These are phyloP conservation scores for Crotalus horridus DNA, from an alignment of 2,113 vertebrate species.

Conservation along the genomic window DNA sequence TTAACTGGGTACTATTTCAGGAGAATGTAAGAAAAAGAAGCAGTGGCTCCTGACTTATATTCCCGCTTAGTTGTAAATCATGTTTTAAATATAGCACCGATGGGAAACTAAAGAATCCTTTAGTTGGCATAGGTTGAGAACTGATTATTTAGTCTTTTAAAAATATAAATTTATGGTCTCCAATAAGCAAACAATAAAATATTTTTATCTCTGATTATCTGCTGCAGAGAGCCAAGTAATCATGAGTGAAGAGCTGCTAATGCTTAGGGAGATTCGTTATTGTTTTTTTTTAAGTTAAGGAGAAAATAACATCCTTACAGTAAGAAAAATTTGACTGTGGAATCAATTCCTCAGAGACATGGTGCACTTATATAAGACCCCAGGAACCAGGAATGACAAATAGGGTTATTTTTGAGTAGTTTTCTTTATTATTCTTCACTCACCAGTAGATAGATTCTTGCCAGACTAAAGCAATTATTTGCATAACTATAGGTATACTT, in stretches of 20 bases:
- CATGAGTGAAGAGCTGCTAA: not conserved
- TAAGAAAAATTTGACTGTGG: not conserved
- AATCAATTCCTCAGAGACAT: not conserved
- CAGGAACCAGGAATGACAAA: not conserved
- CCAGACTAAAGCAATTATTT: not conserved
- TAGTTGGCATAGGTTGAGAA: not conserved
- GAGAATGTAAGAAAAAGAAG: not conserved
- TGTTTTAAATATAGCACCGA: not conserved
- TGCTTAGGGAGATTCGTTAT: not conserved
- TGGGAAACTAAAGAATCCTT: not conserved
- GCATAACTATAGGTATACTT: not conserved
- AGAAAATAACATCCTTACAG: not conserved
- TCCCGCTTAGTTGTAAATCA: not conserved
- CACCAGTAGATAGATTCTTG: not conserved
- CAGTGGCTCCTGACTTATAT: not conserved
- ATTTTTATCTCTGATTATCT: not conserved
- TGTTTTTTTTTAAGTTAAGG: not conserved
- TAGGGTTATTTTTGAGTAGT: not conserved
- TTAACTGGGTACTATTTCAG: not conserved
- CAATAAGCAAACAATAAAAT: not conserved
- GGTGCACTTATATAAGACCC: not conserved
- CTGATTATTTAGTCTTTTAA: not conserved
- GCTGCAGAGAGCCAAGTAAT: not conserved
- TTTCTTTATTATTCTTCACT: not conserved
- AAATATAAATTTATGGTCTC: not conserved